These are phyloP conservation scores for Micromys minutus DNA, from an alignment of 2,113 vertebrate genomes.

Conservation along the genomic window DNA sequence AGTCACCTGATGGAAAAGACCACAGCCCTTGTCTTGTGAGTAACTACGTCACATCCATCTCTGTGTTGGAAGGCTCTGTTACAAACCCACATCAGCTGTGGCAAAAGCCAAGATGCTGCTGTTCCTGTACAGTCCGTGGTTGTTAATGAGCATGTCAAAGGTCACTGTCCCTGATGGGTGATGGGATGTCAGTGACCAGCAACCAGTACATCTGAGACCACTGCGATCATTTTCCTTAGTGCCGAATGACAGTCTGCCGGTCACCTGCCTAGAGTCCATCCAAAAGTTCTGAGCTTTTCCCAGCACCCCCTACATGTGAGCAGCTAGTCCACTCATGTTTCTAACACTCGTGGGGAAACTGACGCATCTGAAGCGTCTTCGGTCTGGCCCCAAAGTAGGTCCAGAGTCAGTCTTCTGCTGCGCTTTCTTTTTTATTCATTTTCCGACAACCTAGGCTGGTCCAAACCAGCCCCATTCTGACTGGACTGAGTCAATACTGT, in stretches of 20 bases:
- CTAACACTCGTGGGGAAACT: not conserved
- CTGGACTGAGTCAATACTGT: not conserved
- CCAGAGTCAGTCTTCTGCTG: not conserved
- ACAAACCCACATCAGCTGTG: slow-evolving; percentile 16
- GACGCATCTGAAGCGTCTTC: not conserved
- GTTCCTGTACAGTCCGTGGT: slow-evolving; percentile 11
- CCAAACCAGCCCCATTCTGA: not conserved
- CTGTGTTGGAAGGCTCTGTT: not conserved
- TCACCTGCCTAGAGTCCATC: not conserved
- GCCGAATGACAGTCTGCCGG: not conserved
- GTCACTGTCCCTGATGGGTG: slow-evolving; percentile 14
- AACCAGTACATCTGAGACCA: slow-evolving; percentile 51
- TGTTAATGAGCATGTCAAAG: not conserved
- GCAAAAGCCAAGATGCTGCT: slow-evolving; percentile 23
- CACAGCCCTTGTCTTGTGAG: not conserved
- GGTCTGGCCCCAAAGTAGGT: not conserved
- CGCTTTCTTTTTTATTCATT: not conserved
- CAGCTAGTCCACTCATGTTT: not conserved
- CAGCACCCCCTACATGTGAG: not conserved
- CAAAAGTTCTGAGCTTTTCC: not conserved
- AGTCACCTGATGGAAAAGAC: not conserved
- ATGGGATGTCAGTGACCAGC: slow-evolving; percentile 22
- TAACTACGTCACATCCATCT: not conserved
- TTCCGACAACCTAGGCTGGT: not conserved
- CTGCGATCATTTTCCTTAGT: not conserved